phyloP scores from a whole-genome alignment of 2,888 invertebrate genomes.

The Lycophotia porphyrea region DNA sequence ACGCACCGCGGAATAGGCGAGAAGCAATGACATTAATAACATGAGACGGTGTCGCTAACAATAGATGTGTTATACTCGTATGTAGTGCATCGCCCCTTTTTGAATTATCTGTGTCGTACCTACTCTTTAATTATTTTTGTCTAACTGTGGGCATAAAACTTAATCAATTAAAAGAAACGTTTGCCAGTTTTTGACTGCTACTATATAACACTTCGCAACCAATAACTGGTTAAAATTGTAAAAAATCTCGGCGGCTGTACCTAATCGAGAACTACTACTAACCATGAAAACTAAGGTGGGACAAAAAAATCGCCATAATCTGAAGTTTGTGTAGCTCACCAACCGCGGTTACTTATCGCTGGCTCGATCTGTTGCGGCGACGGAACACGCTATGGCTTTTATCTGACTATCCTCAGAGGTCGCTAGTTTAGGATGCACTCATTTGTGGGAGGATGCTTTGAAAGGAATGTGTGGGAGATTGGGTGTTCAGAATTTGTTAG shows the following conservation, averaged over 20 bases:
- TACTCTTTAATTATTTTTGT: not conserved
- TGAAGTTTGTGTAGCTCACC: slow-evolving; percentile 21
- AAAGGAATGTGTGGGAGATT: slow-evolving; percentile 10
- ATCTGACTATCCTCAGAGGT: slow-evolving; percentile 37
- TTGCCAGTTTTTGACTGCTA: not conserved
- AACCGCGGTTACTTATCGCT: slow-evolving; percentile 35
- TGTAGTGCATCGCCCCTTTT: not conserved
- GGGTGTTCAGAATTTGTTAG: not conserved
- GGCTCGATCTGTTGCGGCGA: slow-evolving; percentile 35
- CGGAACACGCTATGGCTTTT: slow-evolving; percentile 54
- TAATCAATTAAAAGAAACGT: not conserved
- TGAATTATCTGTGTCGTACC: not conserved
- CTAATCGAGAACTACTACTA: not conserved
- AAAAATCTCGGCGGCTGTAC: not conserved
- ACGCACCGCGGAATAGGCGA: not conserved
- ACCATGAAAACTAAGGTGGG: not conserved
- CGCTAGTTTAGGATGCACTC: slow-evolving; percentile 22
- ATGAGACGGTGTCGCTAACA: not conserved
- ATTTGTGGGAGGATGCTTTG: slow-evolving; percentile 33
- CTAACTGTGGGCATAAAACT: no score
- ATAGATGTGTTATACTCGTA: not conserved
- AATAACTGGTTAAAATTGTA: no score
- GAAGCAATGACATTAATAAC: slow-evolving; percentile 2
- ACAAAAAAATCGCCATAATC: not conserved
- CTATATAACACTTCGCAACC: not conserved